Percentiles rank a stretch among this genome's conserved stretches.
These are phyloP conservation scores for Triplophysa dalaica DNA, from an alignment of 2,113 vertebrate species.

Conservation along the genomic window DNA sequence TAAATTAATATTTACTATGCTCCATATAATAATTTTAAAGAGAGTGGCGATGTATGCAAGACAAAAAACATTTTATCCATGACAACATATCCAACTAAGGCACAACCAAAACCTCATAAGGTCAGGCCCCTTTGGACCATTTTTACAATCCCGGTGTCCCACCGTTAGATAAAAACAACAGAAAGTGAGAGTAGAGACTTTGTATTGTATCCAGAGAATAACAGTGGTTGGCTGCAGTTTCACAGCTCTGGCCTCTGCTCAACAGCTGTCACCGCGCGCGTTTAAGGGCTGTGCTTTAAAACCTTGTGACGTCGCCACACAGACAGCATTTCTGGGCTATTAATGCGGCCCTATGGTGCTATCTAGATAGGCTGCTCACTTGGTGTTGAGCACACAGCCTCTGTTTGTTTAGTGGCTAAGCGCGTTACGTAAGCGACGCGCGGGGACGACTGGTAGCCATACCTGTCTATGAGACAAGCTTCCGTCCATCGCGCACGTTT, in stretches of 20 bases:
- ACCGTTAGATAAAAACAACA: neutral
- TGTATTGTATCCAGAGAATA: slow-evolving; percentile 24
- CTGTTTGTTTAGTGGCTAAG: slow-evolving; percentile 71
- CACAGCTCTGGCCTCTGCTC: slow-evolving; percentile 20
- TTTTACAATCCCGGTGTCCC: neutral
- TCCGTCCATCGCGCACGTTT: neutral
- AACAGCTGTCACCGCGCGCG: slow-evolving; percentile 19
- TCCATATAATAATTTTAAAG: neutral
- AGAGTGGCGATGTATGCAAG: neutral
- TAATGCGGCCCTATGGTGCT: neutral
- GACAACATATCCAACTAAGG: neutral
- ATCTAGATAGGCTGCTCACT: slow-evolving; percentile 3
- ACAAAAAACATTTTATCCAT: neutral
- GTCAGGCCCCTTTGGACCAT: neutral
- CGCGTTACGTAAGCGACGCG: slow-evolving; percentile 69
- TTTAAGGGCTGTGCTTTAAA: neutral
- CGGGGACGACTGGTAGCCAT: slow-evolving; percentile 54
- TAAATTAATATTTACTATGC: neutral
- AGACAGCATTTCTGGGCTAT: neutral
- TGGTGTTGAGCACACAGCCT: neutral
- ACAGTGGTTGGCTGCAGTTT: slow-evolving; percentile 18
- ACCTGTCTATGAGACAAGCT: slow-evolving; percentile 58
- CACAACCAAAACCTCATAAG: neutral
- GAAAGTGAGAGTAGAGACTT: slow-evolving; percentile 13
- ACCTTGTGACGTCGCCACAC: neutral